Conservation (phyloP, 1,140 invertebrate genomes). For the Rhizoglyphus robini region DNA sequence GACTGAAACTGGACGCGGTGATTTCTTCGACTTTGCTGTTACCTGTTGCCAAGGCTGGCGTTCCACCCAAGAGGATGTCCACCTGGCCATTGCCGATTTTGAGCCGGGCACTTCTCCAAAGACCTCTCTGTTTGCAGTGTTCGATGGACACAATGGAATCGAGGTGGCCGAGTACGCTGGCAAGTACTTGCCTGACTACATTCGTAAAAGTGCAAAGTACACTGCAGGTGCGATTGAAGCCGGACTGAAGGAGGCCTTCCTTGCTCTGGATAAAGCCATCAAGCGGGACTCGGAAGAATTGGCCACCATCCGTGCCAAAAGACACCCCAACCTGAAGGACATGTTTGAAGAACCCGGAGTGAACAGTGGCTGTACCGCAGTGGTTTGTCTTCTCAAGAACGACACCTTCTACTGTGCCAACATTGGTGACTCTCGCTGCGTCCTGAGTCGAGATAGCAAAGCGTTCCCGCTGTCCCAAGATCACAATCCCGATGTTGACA, state of each 20-base stretch:
- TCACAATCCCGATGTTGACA: constrained; percentile 86
- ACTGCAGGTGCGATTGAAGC: not conserved
- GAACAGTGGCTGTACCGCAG: constrained; percentile 87
- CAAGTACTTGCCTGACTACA: not conserved
- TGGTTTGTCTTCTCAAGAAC: constrained; percentile 59
- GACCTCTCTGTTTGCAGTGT: constrained; percentile 4
- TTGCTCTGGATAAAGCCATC: not conserved
- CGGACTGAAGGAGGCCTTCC: constrained; percentile 7
- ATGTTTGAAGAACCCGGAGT: constrained; percentile 49
- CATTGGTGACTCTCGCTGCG: constrained; percentile 75
- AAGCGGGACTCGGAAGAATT: constrained; percentile 38
- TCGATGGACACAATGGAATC: constrained; percentile 10
- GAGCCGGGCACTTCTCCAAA: not conserved
- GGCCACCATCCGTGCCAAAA: not conserved
- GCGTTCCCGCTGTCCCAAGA: constrained; percentile 84
- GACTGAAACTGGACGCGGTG: constrained; percentile 54
- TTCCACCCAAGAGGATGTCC: constrained; percentile 6
- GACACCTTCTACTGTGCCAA: constrained; percentile 43
- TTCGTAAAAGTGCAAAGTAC: not conserved
- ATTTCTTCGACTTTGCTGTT: constrained; percentile 37
- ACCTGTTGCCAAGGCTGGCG: not conserved
- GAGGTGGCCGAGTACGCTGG: constrained; percentile 1
- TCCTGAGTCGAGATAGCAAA: constrained; percentile 68
- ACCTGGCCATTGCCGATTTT: not conserved
- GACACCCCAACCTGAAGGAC: too few relatives aligned